Evolutionary conservation across 1,140 invertebrate genomes (phyloP).

Genomic region (Cylas formicarius): DNA sequence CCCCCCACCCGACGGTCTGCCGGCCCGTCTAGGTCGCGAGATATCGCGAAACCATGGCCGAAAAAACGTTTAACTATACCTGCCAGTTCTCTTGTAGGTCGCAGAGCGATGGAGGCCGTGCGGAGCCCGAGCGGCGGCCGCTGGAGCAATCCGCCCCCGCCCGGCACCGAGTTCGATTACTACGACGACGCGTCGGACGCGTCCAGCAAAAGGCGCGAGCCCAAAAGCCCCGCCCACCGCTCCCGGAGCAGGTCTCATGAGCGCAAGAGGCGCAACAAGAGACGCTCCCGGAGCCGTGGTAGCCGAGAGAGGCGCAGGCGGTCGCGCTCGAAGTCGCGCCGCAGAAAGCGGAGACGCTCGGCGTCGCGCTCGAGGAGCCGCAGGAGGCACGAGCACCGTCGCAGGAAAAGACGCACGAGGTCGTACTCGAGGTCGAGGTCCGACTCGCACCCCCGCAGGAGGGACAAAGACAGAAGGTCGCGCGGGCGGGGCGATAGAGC

Average conservation of each 20-base stretch:
- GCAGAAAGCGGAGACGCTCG: slow-evolving; percentile 21
- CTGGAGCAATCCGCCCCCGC: slow-evolving; percentile 40
- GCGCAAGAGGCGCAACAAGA: slow-evolving; percentile 22
- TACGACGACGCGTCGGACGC: slow-evolving; percentile 13
- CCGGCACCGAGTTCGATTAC: slow-evolving; percentile 32
- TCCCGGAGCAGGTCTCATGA: slow-evolving; percentile 33
- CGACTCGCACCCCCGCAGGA: slow-evolving; percentile 33
- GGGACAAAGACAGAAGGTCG: slow-evolving; percentile 10
- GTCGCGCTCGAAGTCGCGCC: slow-evolving; percentile 23
- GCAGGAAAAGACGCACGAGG: slow-evolving; percentile 14
- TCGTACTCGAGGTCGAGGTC: slow-evolving; percentile 1
- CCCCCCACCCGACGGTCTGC: too few species aligned
- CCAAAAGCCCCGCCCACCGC: slow-evolving; percentile 16
- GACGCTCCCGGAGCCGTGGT: slow-evolving; percentile 21
- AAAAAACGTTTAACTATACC: too few species aligned
- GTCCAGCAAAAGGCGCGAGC: slow-evolving; percentile 14
- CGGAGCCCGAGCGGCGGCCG: too few species aligned
- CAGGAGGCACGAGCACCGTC: slow-evolving; percentile 32
- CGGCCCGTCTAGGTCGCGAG: too few species aligned
- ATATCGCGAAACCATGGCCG: too few species aligned
- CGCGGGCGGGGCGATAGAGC: slow-evolving; percentile 4
- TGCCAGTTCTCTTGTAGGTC: too few species aligned
- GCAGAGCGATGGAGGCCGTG: too few species aligned
- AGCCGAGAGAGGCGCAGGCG: slow-evolving; percentile 22
- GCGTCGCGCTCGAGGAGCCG: slow-evolving; percentile 24